Evolutionary conservation across 2,888 invertebrate genomes (phyloP), one percentile per base, ranked within the genome.

Genomic region (Caenorhabditis sp.): DNA sequence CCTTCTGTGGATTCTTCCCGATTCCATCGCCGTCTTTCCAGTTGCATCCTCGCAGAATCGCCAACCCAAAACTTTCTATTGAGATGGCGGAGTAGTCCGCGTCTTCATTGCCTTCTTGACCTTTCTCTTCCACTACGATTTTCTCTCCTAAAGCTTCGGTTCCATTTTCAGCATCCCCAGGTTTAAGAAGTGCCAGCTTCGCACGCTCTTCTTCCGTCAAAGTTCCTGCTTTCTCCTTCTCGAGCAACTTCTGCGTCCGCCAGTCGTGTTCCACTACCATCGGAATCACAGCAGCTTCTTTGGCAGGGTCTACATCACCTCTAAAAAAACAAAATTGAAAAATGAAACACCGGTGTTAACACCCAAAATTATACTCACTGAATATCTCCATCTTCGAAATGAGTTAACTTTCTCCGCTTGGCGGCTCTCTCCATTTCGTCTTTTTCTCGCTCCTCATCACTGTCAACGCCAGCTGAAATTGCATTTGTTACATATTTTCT

Each of bases 31-130:
- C 93, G 68, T 93, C 93, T 85, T 93, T 93, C 93, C 93, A 94
- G 16, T 94, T 98, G 97, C 97, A 98, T 10, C 98, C 98, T 83
- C 97, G 94, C 1, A 98, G 93, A 95, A 98, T 95, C 0, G 98
- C 98, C 92, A 96, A 91, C 3, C 98, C 98, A 94, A 95, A 98
- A 72, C 95, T 95, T 90, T 94, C 94, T 24, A 96, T 94, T 0
- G 95, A 95, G 81, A 95, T 94, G 54, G 70, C 82, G 38, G 75
- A 80, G 54, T 89, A 89, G 73, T 89, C 89, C 5, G 89, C 89
- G 58, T 89, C 89, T 80, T 84, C 87, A 2, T 82, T 73, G 7
- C 80, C 83, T 1, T 3, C 64, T 2, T 49, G 35, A 3, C 41
- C 41, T 24, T 51, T n/a, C n/a, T n/a, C 75, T 12, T 80, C 80